Evolutionary conservation across 1,140 invertebrate species (phyloP), one percentile per base, ranked within the genome.

Genomic region (Hyles euphorbiae): DNA sequence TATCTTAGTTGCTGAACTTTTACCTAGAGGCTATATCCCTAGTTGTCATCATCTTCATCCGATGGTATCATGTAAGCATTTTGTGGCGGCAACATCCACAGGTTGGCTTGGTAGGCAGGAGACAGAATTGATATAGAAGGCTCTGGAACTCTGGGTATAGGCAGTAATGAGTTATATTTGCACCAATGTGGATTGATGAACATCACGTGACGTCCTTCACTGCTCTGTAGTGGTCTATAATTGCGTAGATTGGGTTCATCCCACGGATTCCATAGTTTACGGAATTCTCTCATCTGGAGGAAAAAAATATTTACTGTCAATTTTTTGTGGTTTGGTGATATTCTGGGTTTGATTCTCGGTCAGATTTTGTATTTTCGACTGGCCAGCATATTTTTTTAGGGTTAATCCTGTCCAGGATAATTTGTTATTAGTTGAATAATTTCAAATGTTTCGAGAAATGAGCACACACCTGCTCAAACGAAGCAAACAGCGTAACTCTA

Each of bases 251-350:
- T 81, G 0, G 88, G 83, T 51, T 80, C 65, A 44, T 80, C 76
- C 72, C 79, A 86, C 11, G 79, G 70, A 46, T 89, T 60, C 67
- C 80, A 76, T 3, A 91, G 52, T 32, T 74, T 87, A 4, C 89
- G 81, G 61, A 91, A 91, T 67, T 84, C 72, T 57, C 73, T 77
- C 62, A 90, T 76, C 95, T 72, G 90, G 87, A 56, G 91, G 44
- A 46, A 58, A 46, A 49, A 6, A 45, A 56, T n/a, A n/a, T n/a
- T 1, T 22, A 22, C 22, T 22, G 2, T 22, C 22, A 22, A 22
- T 22, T 22, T 22, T 22, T 22, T 22, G 22, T 22, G 2, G 22
- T 22, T 22, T 22, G 22, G 2, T 22, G 22, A 22, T 22, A n/a
- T n/a, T n/a, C n/a, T n/a, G n/a, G n/a, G 22, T 22, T 1, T 0